Evolutionary conservation across 2,888 invertebrate species (phyloP).

Genomic region (Lasiommata megera): DNA sequence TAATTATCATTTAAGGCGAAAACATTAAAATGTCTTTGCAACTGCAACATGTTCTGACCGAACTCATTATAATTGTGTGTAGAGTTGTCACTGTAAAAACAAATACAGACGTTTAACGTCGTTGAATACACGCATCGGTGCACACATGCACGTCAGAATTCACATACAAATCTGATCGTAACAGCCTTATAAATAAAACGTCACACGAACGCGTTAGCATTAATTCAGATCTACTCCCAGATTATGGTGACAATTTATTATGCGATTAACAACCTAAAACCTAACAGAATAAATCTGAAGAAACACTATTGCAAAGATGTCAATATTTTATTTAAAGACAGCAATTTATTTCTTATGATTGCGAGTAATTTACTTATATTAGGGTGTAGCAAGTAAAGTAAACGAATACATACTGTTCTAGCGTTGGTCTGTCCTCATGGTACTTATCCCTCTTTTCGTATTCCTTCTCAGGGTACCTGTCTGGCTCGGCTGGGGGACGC

Average conservation of each 20-base stretch:
- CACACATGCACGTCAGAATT: slow-evolving; percentile 44
- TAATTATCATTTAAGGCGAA: slow-evolving; percentile 67
- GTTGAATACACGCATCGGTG: slow-evolving; percentile 47
- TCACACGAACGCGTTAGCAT: not conserved
- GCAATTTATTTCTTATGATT: not conserved
- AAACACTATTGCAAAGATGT: not conserved
- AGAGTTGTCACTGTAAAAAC: slow-evolving; percentile 79
- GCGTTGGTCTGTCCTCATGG: slow-evolving; percentile 53
- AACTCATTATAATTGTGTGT: slow-evolving; percentile 73
- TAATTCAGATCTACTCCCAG: not conserved
- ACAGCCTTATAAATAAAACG: not conserved
- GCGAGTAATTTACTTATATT: slow-evolving; percentile 1
- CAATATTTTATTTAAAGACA: slow-evolving; percentile 2
- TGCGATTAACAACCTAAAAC: not conserved
- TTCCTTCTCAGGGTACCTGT: slow-evolving; percentile 59
- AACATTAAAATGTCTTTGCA: slow-evolving; percentile 75
- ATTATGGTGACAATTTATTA: not conserved
- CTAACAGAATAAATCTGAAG: not conserved
- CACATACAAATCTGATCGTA: not conserved
- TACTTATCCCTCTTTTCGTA: slow-evolving; percentile 64
- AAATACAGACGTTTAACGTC: slow-evolving; percentile 75
- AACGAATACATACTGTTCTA: slow-evolving; percentile 55
- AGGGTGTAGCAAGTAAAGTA: not conserved
- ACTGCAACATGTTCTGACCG: slow-evolving; percentile 70
- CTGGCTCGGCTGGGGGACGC: slow-evolving; percentile 56